These are phyloP conservation scores for Indicator maculatus DNA, from an alignment of 2,113 vertebrate genomes.

Conservation along the genomic window DNA sequence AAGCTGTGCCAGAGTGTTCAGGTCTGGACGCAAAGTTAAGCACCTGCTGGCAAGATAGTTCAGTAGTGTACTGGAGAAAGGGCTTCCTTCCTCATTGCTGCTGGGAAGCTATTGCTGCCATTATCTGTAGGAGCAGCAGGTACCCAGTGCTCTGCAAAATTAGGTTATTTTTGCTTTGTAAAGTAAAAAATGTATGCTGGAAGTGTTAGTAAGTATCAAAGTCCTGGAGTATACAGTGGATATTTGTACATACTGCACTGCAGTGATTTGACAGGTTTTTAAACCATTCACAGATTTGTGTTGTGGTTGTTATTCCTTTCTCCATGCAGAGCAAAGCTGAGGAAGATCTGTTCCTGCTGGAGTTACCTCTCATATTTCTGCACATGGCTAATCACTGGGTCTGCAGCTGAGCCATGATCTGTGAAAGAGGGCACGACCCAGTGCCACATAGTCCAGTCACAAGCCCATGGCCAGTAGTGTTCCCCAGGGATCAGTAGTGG, in stretches of 20 bases:
- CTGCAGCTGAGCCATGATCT: slow-evolving; percentile 24
- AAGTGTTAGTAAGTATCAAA: neutral
- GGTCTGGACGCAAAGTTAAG: neutral
- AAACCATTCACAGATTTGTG: neutral
- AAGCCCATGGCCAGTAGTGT: too few species aligned
- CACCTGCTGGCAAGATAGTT: slow-evolving; percentile 11
- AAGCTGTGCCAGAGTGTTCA: neutral
- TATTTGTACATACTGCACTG: neutral
- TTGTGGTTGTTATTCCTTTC: neutral
- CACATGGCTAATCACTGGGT: neutral
- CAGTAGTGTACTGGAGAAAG: neutral
- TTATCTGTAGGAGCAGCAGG: neutral
- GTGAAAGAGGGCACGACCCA: neutral
- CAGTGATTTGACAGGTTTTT: neutral
- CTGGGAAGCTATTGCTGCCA: neutral
- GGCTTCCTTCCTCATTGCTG: neutral
- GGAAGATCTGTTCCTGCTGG: neutral
- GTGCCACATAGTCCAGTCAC: too few species aligned
- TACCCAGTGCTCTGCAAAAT: neutral
- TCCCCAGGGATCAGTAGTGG: too few species aligned
- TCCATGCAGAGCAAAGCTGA: neutral
- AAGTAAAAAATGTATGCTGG: neutral
- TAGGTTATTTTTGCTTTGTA: neutral
- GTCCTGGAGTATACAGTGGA: neutral
- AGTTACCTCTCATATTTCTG: neutral